phyloP scores from a whole-genome alignment of 2,113 vertebrate species.

The Rhinoptilus africanus region DNA sequence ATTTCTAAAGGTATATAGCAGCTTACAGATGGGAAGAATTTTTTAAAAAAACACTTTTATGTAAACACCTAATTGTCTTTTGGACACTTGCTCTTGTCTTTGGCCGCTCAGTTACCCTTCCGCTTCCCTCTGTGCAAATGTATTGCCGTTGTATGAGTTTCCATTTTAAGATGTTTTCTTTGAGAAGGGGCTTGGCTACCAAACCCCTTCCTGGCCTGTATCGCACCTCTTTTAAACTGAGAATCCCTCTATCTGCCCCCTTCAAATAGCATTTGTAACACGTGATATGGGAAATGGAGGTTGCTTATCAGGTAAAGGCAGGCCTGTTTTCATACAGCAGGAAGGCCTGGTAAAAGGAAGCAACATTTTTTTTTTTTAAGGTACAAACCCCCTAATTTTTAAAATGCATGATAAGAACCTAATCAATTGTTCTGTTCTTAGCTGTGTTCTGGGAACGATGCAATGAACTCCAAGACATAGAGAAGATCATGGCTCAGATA shows the following conservation, averaged over 20 bases:
- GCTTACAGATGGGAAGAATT: background rate
- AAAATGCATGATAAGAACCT: background rate
- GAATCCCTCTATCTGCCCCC: accelerated
- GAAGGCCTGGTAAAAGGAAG: background rate
- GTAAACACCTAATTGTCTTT: background rate
- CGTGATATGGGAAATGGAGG: background rate
- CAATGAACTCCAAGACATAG: slow-evolving; percentile 97
- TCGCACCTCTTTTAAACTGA: background rate
- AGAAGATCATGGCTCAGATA: slow-evolving; percentile 99
- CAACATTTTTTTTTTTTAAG: background rate
- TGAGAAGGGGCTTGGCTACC: background rate
- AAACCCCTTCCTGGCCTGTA: background rate
- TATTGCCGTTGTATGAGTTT: background rate
- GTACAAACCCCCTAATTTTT: background rate
- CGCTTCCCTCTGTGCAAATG: background rate
- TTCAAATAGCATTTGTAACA: background rate
- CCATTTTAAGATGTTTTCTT: background rate
- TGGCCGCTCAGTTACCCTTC: background rate
- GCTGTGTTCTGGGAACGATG: slow-evolving; percentile 99
- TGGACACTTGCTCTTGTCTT: background rate
- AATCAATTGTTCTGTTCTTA: slow-evolving; percentile 41
- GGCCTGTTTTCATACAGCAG: background rate
- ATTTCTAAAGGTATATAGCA: background rate
- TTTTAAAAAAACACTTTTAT: background rate
- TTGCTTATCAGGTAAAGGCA: background rate